Base-by-base conservation (phyloP, 2,113 vertebrate genomes). In the Psilopsiagon aurifrons region DNA sequence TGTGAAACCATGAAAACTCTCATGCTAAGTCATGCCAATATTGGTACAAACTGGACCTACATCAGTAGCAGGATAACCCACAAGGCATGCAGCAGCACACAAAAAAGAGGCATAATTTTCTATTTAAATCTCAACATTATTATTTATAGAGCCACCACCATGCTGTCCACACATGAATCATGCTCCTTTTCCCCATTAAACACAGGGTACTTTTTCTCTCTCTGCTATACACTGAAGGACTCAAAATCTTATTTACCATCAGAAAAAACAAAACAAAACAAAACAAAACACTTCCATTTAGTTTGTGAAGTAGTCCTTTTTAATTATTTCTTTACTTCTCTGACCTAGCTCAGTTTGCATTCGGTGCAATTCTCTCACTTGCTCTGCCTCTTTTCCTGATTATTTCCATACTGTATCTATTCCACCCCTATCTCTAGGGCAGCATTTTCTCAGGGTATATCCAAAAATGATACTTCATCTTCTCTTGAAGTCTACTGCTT, bases 381-480 rank as follows among this genome's bases (percentile, higher is more conserved):
- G 74, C 60, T 92, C n/a, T 86, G 47, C 5, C 57, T 55, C 39
- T 22, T 51, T 81, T 78, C 20, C 44, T 77, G 55, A 88, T 92
- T 88, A 90, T 75, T 90, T 95, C 85, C 70, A 62, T 77, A 83
- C 75, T 94, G 25, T 52, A 64, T 78, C 35, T 71, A 67, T 66
- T 79, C 84, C 84, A 91, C 84, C 75, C 37, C 79, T 80, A 90
- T 86, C 64, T 81, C 77, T 29, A 52, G 60, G 73, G 44, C 37
- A 89, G 73, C 43, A 91, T 84, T 89, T 92, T 67, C 54, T 59
- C 54, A 18, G 15, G 31, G 7, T 47, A 57, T 88, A 60, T 35
- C 11, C 41, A 49, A 10, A 92, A 88, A 44, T 10, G 7, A 88
- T 88, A 90, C 9, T 54, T 94, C 46, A 57, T 80, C 35, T 69